Evolutionary conservation across 2,113 vertebrate genomes (phyloP).

Genomic region (Otolemur garnettii): DNA sequence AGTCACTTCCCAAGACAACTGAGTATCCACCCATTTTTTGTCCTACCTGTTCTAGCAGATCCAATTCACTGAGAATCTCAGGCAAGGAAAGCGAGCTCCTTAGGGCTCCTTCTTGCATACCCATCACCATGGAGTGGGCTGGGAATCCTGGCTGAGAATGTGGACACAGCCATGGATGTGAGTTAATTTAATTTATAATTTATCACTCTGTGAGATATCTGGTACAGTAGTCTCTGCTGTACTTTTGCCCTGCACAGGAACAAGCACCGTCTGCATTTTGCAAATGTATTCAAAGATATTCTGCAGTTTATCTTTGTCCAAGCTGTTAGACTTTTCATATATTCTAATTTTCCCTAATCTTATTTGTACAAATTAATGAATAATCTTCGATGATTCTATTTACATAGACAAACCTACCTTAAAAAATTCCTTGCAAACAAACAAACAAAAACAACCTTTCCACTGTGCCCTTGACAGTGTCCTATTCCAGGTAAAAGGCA

Average conservation of each 20-base stretch:
- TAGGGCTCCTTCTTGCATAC: not conserved
- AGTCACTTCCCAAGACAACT: not conserved
- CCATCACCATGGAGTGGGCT: rapidly evolving
- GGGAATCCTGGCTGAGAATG: not conserved
- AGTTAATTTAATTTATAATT: not conserved
- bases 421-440: not conserved
- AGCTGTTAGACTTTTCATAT: not conserved
- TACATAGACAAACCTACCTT: not conserved
- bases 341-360: not conserved
- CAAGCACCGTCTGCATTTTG: not conserved
- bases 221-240: not conserved
- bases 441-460: not conserved
- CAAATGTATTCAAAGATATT: not conserved
- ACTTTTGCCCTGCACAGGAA: not conserved
- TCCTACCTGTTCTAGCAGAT: not conserved
- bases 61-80: not conserved
- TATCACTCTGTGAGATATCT: not conserved
- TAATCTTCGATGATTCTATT: not conserved
- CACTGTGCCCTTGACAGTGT: not conserved
- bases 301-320: not conserved
- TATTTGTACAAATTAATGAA: not conserved
- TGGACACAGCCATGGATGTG: no score
- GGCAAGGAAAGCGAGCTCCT: not conserved
- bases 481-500: not conserved
- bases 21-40: not conserved